Evolutionary conservation across 23 tunicate species (phyloP), one percentile per base, ranked within the genome.

Genomic region (Diplosoma virens): DNA sequence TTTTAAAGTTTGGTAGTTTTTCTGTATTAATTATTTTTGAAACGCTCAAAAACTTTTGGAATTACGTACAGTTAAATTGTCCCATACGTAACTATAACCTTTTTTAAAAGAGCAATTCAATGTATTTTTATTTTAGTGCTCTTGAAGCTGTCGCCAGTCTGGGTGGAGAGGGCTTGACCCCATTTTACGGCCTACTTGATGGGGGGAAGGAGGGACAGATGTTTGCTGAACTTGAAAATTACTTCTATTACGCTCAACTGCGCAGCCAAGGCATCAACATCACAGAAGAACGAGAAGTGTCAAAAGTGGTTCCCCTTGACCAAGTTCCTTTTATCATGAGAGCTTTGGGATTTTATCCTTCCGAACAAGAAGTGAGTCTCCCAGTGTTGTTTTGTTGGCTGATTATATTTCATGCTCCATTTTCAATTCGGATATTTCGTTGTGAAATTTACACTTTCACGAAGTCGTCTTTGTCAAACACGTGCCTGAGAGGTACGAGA

Each of bases 291-390:
- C 55, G 99, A 23, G 82, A 81, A 27, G 93, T 82, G 0, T 68
- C 84, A 37, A 74, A 53, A 25, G 80, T 85, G 18, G 88, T 95
- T 32, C 88, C 83, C 27, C 88, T 95, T 27, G 84, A 95, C 24
- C 91, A 89, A 81, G 89, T 95, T 59, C 96, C 99, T 20, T 78
- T 70, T 36, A 67, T 84, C 21, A 86, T 95, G 87, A 52, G 96
- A 35, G 96, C 96, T 0, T 79, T 95, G 17, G 99, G 99, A 23
- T 95, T 91, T 37, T 95, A 88, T 58, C 99, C 99, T 1, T 71
- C 95, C 1, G 99, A 95, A 71, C 93, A 92, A 60, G 92, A 92
- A 80, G 92, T 86, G 1, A 2, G 33, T n/a, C n/a, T n/a, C n/a
- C n/a, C n/a, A n/a, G n/a, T 59, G 17, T 18, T 59, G 9, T n/a